Conservation (phyloP, 2,888 invertebrate genomes). For the Dryobota labecula region DNA sequence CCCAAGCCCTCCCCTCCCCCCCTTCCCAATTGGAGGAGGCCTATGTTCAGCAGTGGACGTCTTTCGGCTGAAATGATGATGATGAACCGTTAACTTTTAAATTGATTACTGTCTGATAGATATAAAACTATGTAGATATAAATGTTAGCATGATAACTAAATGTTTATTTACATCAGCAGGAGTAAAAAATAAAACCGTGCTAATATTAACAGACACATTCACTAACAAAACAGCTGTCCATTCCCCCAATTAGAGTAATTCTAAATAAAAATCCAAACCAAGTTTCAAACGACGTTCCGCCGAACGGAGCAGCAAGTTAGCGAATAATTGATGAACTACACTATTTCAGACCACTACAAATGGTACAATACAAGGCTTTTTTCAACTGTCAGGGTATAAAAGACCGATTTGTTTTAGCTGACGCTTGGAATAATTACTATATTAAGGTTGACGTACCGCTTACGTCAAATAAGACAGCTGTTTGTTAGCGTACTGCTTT, state of each 20-base stretch:
- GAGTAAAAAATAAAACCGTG: neutral
- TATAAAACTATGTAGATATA: neutral
- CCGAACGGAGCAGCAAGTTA: conserved; percentile 40
- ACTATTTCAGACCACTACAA: conserved; percentile 51
- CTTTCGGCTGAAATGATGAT: too few relatives aligned
- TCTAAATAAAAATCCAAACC: conserved; percentile 55
- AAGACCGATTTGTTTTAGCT: conserved; percentile 49
- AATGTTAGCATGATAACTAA: neutral
- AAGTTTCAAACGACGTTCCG: conserved; percentile 43
- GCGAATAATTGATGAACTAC: conserved; percentile 59
- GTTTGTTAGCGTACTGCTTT: conserved; percentile 34
- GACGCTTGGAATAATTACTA: conserved; percentile 38
- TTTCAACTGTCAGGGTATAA: conserved; percentile 42
- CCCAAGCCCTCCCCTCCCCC: too few relatives aligned
- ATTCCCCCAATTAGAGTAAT: conserved; percentile 40
- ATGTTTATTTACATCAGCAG: neutral
- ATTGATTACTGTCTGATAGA: neutral
- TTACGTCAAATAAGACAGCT: conserved; percentile 33
- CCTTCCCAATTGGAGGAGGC: too few relatives aligned
- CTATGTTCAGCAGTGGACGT: too few relatives aligned
- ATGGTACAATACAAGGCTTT: conserved; percentile 43
- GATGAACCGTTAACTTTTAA: neutral
- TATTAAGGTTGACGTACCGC: conserved; percentile 43
- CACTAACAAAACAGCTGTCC: conserved; percentile 33
- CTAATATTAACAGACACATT: conserved; percentile 28